A percentile compares a stretch with the other conserved stretches of the same genome.
phyloP scores from a whole-genome alignment of 2,888 invertebrate species.

The Chymomyza fuscimana region DNA sequence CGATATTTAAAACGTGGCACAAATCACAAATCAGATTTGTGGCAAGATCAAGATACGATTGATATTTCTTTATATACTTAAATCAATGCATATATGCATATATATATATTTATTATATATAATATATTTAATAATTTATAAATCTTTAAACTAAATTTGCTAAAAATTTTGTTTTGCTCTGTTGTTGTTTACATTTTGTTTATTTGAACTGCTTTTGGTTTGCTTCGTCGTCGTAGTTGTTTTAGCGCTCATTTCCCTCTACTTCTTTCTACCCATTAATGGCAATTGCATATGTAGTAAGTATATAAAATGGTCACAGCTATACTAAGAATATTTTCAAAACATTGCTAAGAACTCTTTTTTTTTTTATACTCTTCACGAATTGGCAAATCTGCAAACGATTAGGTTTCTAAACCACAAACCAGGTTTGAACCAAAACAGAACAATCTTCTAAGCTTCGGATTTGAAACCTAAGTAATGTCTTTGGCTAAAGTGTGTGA shows the following conservation, averaged over 20 bases:
- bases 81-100: constrained; percentile 31
- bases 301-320: neutral
- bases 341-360: neutral
- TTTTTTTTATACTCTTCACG: neutral
- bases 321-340: neutral
- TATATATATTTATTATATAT: constrained; percentile 11
- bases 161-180: constrained; percentile 54
- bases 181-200: constrained; percentile 28
- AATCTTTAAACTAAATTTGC: constrained; percentile 69
- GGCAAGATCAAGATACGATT: constrained; percentile 71
- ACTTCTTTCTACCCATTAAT: neutral
- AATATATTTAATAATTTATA: constrained; percentile 52
- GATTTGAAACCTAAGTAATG: no score
- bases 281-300: neutral
- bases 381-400: neutral
- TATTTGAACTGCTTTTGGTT: constrained; percentile 72
- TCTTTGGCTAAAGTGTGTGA: no score
- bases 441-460: no score
- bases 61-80: constrained; percentile 44
- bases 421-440: no score
- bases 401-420: no score
- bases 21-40: constrained; percentile 73
- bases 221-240: constrained; percentile 55
- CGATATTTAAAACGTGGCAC: constrained; percentile 73
- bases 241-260: neutral